phyloP scores from a whole-genome alignment of 2,113 vertebrate species.

The Tautogolabrus adspersus region DNA sequence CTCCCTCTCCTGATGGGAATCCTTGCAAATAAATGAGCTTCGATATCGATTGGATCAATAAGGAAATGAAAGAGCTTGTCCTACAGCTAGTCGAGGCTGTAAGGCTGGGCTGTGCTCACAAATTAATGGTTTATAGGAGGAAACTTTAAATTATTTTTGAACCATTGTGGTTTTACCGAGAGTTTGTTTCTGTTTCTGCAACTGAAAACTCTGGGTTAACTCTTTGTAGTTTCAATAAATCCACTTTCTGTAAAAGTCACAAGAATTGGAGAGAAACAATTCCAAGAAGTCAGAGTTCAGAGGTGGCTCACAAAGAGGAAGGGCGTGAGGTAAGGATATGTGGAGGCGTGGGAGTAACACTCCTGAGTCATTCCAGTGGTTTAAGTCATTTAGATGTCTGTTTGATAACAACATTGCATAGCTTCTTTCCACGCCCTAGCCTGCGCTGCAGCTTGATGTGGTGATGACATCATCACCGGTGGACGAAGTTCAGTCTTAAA shows the following conservation, averaged over 20 bases:
- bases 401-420: neutral
- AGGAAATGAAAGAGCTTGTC: conserved; percentile 5
- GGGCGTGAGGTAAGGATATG: neutral
- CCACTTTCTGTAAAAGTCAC: neutral
- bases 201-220: neutral
- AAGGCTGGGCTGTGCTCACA: no score
- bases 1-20: neutral
- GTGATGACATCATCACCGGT: conserved; percentile 7
- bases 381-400: neutral
- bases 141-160: no score
- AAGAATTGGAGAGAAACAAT: neutral
- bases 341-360: neutral
- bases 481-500: neutral
- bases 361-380: conserved; percentile 2
- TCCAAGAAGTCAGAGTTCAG: neutral
- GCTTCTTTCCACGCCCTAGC: neutral
- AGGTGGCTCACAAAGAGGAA: neutral
- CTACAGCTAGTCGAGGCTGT: neutral
- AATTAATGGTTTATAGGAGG: no score
- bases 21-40: neutral
- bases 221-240: neutral
- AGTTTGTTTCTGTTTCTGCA: no score
- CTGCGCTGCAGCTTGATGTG: neutral
- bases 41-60: neutral
- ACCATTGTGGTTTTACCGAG: no score